phyloP scores from a whole-genome alignment of 2,113 vertebrate species.

The Riparia riparia region DNA sequence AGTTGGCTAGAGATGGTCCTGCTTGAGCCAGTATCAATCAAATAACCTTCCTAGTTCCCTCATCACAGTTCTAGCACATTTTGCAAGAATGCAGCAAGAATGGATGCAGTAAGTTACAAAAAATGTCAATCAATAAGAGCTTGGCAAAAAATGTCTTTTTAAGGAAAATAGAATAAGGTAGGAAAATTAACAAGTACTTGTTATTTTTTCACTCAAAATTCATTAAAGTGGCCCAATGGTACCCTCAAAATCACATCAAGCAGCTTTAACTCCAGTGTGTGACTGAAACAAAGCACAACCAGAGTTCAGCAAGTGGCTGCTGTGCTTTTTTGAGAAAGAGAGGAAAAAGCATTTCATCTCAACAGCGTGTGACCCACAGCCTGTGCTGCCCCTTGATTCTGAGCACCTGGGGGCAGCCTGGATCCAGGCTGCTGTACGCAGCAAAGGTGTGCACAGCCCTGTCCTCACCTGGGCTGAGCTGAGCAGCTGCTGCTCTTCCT shows the following conservation, averaged over 20 bases:
- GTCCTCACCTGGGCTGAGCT: not conserved
- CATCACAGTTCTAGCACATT: not conserved
- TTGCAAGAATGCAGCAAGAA: not conserved
- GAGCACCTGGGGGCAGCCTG: not conserved
- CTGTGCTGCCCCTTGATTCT: not conserved
- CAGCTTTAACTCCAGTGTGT: not conserved
- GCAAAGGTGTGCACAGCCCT: not conserved
- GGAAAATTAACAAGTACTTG: not conserved
- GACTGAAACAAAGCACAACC: not conserved
- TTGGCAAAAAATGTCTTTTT: not conserved
- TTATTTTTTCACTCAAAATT: not conserved
- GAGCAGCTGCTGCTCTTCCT: not conserved
- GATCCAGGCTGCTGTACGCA: not conserved
- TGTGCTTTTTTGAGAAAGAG: not conserved
- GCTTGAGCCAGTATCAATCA: not conserved
- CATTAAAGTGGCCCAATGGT: not conserved
- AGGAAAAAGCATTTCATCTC: not conserved
- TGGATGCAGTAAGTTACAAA: not conserved
- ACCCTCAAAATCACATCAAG: not conserved
- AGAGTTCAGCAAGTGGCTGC: not conserved
- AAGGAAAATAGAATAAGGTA: not conserved
- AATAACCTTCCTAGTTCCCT: not conserved
- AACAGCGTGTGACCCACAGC: accelerated
- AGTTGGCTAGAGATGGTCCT: not conserved
- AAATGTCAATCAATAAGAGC: not conserved